These are phyloP conservation scores for Rhabdornis inornatus DNA, from an alignment of 2,113 vertebrate species.

Conservation along the genomic window DNA sequence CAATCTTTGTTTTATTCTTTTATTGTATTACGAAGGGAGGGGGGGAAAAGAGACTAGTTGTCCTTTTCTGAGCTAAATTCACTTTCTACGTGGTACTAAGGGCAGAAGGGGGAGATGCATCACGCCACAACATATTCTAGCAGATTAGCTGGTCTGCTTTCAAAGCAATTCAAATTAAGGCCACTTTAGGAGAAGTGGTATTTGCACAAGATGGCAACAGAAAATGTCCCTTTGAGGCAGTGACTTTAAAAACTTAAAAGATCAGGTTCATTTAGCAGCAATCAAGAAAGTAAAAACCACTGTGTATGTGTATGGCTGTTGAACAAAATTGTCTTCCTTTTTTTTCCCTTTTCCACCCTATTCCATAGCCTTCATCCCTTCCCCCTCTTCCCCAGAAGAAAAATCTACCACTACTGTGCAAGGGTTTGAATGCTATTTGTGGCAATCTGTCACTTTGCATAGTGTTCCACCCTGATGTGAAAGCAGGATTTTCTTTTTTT, in stretches of 20 bases:
- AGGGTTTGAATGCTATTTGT: conserved; percentile 63
- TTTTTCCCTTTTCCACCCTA: neutral
- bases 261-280: conserved; percentile 33
- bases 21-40: neutral
- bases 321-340: conserved; percentile 8
- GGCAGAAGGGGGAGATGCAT: conserved; percentile 25
- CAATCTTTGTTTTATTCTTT: conserved; percentile 35
- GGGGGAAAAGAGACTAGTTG: neutral
- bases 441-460: conserved; percentile 68
- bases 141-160: conserved; percentile 41
- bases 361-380: conserved; percentile 8
- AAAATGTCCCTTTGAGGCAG: conserved; percentile 43
- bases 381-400: conserved; percentile 19
- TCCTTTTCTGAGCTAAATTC: conserved; percentile 57
- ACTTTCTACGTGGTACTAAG: conserved; percentile 41
- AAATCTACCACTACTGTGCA: conserved; percentile 50
- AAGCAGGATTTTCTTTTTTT: conserved; percentile 60
- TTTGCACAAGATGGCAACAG: conserved; percentile 42
- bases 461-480: conserved; percentile 64
- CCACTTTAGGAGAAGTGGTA: conserved; percentile 47
- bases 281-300: neutral
- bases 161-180: conserved; percentile 51
- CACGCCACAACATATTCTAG: neutral
- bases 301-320: neutral
- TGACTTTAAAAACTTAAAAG: conserved; percentile 48